Evolutionary conservation across 2,888 invertebrate species (phyloP).

Genomic region (Anthophora plumipes): DNA sequence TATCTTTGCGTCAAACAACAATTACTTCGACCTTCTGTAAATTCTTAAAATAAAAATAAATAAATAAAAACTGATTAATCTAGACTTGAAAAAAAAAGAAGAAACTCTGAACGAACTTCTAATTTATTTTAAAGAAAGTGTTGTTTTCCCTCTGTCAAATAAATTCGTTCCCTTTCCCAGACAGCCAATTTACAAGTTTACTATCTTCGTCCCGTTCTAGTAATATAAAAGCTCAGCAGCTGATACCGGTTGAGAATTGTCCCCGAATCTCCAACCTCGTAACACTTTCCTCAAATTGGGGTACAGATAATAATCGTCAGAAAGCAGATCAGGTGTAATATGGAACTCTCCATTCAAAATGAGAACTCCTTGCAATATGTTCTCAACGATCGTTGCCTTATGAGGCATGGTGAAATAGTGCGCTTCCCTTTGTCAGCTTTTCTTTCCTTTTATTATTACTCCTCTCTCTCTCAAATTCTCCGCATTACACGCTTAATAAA

Average conservation of each 20-base stretch:
- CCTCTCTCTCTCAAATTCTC: not conserved
- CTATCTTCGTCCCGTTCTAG: not conserved
- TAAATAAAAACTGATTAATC: too few species aligned
- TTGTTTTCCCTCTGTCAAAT: not conserved
- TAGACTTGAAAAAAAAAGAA: not conserved
- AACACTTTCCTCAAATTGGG: constrained; percentile 26
- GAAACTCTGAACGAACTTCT: not conserved
- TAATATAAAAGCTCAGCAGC: constrained; percentile 27
- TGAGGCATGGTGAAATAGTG: not conserved
- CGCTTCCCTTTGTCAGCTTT: constrained; percentile 9
- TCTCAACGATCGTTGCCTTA: constrained; percentile 4
- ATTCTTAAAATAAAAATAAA: too few species aligned
- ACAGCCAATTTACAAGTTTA: constrained; percentile 4
- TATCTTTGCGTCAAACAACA: too few species aligned
- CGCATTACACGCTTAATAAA: not conserved
- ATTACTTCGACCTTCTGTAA: too few species aligned
- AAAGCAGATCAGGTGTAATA: constrained; percentile 32
- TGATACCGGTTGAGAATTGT: constrained; percentile 15
- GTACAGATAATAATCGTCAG: constrained; percentile 34
- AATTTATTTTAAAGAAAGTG: not conserved
- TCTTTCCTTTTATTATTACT: not conserved
- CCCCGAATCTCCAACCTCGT: constrained; percentile 2
- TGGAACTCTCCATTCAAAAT: constrained; percentile 29
- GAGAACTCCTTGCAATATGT: constrained; percentile 19
- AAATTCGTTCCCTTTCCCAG: not conserved